Evolutionary conservation across 2,888 invertebrate species (phyloP), one percentile per base, ranked within the genome.

Genomic region (Acleris holmiana): DNA sequence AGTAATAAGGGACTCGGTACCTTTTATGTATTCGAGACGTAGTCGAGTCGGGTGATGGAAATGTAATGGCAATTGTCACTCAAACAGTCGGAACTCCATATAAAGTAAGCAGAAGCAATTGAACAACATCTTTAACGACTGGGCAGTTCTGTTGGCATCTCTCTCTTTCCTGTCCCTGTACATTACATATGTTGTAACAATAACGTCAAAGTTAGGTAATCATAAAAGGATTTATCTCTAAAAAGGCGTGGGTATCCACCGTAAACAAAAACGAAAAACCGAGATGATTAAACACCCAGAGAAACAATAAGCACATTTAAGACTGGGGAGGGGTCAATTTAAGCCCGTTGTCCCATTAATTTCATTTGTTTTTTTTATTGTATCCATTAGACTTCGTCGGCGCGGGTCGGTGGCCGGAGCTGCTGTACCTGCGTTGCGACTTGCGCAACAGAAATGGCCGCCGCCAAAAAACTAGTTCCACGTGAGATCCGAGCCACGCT

Each of bases 381-480:
- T 79, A 76, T 77, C 80, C 83, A 88, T 86, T 85, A 84, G 76
- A 75, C 70, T 70, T 59, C 61, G 70, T 67, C 73, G 71, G 67
- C 73, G 70, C 80, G 76, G 85, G 85, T 85, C 86, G 83, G 82
- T 86, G 88, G 83, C 87, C 88, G 85, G 79, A 75, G 69, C 67
- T 68, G 67, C 75, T 71, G 82, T 82, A 82, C 81, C 82, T 82
- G 78, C 63, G 76, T 91, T 91, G n/a, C n/a, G n/a, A n/a, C n/a
- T n/a, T n/a, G 84, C 89, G 86, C 83, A 91, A 91, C 79, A 77
- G 73, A 84, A 87, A 89, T 86, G 85, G 80, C 79, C 76, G 80
- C 76, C 82, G 88, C 85, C 83, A 88, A 89, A 89, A 91, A 90
- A 90, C 88, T 86, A 87, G 89, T 85, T 85, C 81, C 83, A 86